Conservation (phyloP, 2,797 vertebrate genomes). For the Miichthys miiuy region DNA sequence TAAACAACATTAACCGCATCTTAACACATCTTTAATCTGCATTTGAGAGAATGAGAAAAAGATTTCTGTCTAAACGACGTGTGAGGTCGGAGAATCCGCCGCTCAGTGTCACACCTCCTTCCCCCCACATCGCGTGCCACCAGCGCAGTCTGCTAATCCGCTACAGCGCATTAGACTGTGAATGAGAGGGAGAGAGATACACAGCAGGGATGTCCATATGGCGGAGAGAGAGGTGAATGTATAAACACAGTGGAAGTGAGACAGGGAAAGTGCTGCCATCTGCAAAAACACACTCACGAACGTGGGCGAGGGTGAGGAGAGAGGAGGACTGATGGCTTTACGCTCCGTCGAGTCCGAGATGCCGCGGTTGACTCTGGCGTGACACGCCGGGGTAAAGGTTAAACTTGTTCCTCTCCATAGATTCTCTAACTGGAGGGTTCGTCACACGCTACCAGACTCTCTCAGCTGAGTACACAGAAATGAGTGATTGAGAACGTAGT, state of each 20-base stretch:
- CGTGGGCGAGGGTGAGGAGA: no score
- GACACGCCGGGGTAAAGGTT: slow-evolving; percentile 46
- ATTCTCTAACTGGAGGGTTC: slow-evolving; percentile 46
- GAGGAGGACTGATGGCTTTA: slow-evolving; percentile 11
- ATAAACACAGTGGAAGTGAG: slow-evolving; percentile 4
- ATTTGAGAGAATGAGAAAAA: neutral
- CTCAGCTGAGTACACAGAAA: slow-evolving; percentile 2
- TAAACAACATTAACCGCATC: neutral
- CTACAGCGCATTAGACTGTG: slow-evolving; percentile 28
- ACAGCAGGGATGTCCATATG: slow-evolving; percentile 12
- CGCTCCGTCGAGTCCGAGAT: slow-evolving; percentile 10
- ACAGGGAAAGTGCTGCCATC: slow-evolving; percentile 24
- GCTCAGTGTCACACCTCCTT: slow-evolving; percentile 9
- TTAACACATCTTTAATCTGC: neutral
- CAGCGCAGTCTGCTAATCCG: slow-evolving; percentile 5
- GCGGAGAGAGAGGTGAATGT: neutral
- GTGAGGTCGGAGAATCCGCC: neutral
- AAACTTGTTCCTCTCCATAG: slow-evolving; percentile 40
- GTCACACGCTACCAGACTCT: slow-evolving; percentile 17
- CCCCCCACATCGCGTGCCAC: slow-evolving; percentile 28
- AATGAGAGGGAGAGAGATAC: neutral
- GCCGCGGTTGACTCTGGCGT: neutral
- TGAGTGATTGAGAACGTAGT: slow-evolving; percentile 12
- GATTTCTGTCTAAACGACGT: neutral
- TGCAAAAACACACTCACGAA: neutral